A percentile compares a stretch with the other conserved stretches of the same genome.
Conservation (phyloP, 2,113 vertebrate species). For the Erinaceus europaeus region DNA sequence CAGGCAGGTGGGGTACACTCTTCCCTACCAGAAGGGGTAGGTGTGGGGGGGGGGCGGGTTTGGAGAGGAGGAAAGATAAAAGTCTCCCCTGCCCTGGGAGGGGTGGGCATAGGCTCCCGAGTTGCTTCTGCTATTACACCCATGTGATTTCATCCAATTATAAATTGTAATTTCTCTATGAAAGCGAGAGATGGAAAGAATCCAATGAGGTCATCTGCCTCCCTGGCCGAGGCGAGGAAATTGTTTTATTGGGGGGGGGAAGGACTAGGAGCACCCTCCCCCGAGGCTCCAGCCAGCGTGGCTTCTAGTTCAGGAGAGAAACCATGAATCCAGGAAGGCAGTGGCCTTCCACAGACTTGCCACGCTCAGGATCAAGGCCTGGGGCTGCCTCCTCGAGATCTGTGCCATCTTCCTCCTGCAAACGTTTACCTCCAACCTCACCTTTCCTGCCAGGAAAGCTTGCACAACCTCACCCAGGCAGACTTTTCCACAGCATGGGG, state of each 20-base stretch:
- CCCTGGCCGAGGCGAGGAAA: slow-evolving; percentile 9
- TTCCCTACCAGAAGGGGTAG: neutral
- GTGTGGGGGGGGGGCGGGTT: neutral
- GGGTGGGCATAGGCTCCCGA: neutral
- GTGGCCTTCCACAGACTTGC: no score
- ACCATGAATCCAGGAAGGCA: no score
- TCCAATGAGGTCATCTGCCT: slow-evolving; percentile 67
- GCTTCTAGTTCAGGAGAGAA: no score
- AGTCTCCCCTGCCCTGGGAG: neutral
- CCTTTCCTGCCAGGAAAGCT: no score
- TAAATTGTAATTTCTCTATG: slow-evolving; percentile 68
- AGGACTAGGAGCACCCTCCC: no score
- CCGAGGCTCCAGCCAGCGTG: no score
- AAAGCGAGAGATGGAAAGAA: slow-evolving; percentile 53
- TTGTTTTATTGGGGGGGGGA: neutral
- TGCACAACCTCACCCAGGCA: no score
- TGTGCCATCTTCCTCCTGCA: no score
- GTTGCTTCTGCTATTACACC: slow-evolving; percentile 26
- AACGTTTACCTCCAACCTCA: no score
- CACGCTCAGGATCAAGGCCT: no score
- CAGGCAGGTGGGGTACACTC: neutral
- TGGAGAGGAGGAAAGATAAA: neutral
- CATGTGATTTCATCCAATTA: slow-evolving; percentile 61
- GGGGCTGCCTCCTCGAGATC: no score
- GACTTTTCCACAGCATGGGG: no score